Evolutionary conservation across 2,797 vertebrate species (phyloP), one percentile per base, ranked within the genome.

Genomic region (Microctenopoma steveboyesi): DNA sequence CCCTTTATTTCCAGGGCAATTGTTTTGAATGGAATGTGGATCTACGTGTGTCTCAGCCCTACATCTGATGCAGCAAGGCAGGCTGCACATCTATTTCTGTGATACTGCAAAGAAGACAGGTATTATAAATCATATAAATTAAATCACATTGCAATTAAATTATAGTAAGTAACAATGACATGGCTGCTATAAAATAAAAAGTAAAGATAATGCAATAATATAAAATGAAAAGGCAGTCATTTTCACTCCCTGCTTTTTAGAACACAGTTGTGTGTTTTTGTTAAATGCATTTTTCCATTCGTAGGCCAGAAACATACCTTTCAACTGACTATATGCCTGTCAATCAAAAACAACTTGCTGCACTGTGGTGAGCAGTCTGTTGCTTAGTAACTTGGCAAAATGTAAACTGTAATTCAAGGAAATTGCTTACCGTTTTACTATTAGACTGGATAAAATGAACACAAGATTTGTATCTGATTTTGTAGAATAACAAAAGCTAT

Each of bases 331-430:
- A 42, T 52, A 56, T 45, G 18, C 13, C 50, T 59, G 37, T 74
- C 65, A 74, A 40, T 85, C 68, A 69, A 70, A 74, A 54, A 22
- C 46, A 47, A 62, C 35, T 59, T 46, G 18, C 13, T 56, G 13
- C n/a, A 55, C 48, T 50, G 37, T 30, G 64, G 27, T 42, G 33
- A 69, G 47, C 43, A 56, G 50, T 25, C 25, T 71, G 64, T 79
- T 79, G 65, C 57, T 72, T 54, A 48, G 55, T 65, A 66, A 70
- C 40, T 14, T 72, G 42, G 16, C 55, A 46, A 56, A 53, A 58
- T 12, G 15, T 0, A 59, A 66, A 69, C 10, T 54, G n/a, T 62
- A 65, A 62, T 50, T 6, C 11, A 27, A 53, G 5, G n/a, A 14
- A 61, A 54, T 2, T 28, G 22, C 73, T 68, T 30, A 57, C 9